Evolutionary conservation across 2,113 vertebrate genomes (phyloP), one percentile per base, ranked within the genome.

Genomic region (Chrysochloris asiatica): DNA sequence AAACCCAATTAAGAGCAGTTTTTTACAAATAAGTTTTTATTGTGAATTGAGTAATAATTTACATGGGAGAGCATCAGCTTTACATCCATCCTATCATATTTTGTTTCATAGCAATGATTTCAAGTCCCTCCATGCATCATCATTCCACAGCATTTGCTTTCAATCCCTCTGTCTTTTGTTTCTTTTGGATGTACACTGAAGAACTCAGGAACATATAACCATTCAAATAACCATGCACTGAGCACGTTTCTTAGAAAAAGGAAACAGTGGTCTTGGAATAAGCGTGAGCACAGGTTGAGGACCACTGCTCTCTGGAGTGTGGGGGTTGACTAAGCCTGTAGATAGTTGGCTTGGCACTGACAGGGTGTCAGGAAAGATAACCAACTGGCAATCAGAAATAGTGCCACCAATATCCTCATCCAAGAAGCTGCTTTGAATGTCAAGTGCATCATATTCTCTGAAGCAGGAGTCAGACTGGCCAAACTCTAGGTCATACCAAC

Each of bases 351-450:
- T 28, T 36, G 75, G 21, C 10, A 67, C 61, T 73, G 63, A 4
- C 38, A 73, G 56, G 38, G 14, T 75, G 56, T 47, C 45, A 43
- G 83, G 21, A 93, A 78, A 80, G 59, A 91, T 88, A 91, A 61
- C 56, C 30, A 86, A 52, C 47, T 14, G 65, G 47, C 0, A 9
- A 56, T 73, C 86, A 82, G 84, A 84, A 93, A 90, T 12, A 78
- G 50, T 19, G 19, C 81, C 63, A 82, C 54, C 43, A 50, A 67
- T 8, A 50, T 2, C 24, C 28, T 50, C 86, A 77, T 54, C 83
- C 83, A 93, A 81, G 79, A 83, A 90, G 36, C 33, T 33, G 47
- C 52, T 77, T 0, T 56, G 65, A 93, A 91, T 63, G 88, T 88
- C 93, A 83, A 92, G 63, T 56, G 78, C 71, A 26, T 88, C 59